Percentiles rank a stretch among this genome's conserved stretches.
These are phyloP conservation scores for Lepisosteus oculatus DNA, from an alignment of 2,113 vertebrate species.

Conservation along the genomic window DNA sequence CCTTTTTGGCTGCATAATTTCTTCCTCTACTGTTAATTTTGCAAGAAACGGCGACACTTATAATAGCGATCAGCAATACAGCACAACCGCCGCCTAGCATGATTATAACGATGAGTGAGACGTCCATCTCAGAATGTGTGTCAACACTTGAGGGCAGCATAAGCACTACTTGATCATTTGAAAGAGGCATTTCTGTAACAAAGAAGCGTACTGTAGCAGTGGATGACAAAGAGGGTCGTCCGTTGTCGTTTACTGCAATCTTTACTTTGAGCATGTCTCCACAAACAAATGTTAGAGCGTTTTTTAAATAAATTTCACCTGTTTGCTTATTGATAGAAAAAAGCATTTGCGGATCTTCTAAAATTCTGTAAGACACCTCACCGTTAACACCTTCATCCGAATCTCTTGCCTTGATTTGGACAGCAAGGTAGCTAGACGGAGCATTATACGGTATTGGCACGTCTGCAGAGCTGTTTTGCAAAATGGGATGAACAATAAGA, in stretches of 20 bases:
- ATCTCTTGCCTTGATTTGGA: slow-evolving; percentile 48
- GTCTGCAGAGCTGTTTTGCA: slow-evolving; percentile 50
- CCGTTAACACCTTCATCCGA: slow-evolving; percentile 49
- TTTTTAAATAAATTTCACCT: slow-evolving; percentile 54
- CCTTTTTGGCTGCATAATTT: slow-evolving; percentile 36
- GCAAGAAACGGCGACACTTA: slow-evolving; percentile 54
- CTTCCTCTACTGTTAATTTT: slow-evolving; percentile 33
- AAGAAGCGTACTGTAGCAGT: slow-evolving; percentile 44
- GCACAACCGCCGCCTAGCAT: slow-evolving; percentile 53
- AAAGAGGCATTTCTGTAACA: slow-evolving; percentile 47
- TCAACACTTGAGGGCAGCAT: slow-evolving; percentile 42
- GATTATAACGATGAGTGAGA: slow-evolving; percentile 48
- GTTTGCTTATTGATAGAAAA: slow-evolving; percentile 50
- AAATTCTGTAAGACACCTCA: slow-evolving; percentile 46
- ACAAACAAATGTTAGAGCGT: slow-evolving; percentile 32
- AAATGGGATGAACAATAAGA: slow-evolving; percentile 44
- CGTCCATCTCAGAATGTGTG: slow-evolving; percentile 32
- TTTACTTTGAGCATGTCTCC: slow-evolving; percentile 43
- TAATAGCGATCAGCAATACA: slow-evolving; percentile 58
- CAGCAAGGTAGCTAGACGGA: slow-evolving; percentile 50
- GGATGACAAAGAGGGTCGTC: slow-evolving; percentile 39
- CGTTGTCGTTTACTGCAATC: slow-evolving; percentile 55
- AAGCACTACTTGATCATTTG: slow-evolving; percentile 53
- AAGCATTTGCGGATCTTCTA: slow-evolving; percentile 44
- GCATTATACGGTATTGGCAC: slow-evolving; percentile 46